Conservation (phyloP, 2,797 vertebrate genomes). For the Poliocrania exsul region DNA sequence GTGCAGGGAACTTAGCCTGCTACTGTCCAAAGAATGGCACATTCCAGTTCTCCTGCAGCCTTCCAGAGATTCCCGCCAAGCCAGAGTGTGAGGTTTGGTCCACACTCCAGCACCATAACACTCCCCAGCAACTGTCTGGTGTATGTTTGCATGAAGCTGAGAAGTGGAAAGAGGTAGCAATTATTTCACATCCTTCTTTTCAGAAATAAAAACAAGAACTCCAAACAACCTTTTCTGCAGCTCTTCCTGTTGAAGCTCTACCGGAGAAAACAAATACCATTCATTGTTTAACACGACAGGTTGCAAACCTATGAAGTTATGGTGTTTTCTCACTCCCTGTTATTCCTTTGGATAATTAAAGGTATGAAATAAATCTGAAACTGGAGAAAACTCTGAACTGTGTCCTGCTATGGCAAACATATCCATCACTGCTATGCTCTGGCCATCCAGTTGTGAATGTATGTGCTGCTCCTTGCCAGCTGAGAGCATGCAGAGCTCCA, state of each 20-base stretch:
- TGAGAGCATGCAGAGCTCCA: not conserved
- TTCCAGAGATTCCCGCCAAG: not conserved
- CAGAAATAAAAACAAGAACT: not conserved
- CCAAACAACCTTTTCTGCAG: not conserved
- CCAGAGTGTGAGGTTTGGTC: not conserved
- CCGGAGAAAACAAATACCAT: not conserved
- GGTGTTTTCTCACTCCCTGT: not conserved
- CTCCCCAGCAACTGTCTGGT: not conserved
- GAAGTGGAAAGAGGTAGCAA: not conserved
- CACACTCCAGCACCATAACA: rapidly evolving
- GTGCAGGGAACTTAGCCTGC: not conserved
- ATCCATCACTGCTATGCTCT: not conserved
- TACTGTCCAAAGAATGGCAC: not conserved
- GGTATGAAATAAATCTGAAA: not conserved
- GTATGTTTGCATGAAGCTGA: not conserved
- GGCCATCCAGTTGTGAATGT: not conserved
- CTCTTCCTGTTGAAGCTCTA: conserved; percentile 17
- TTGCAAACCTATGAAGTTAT: not conserved
- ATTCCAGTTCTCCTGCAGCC: not conserved
- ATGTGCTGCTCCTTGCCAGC: not conserved
- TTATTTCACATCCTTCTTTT: conserved; percentile 33
- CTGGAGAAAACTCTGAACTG: not conserved
- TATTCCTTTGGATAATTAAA: not conserved
- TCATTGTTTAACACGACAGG: not conserved
- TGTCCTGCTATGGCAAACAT: not conserved